phyloP scores from a whole-genome alignment of 1,140 invertebrate genomes.

The Notospermus geniculatus region DNA sequence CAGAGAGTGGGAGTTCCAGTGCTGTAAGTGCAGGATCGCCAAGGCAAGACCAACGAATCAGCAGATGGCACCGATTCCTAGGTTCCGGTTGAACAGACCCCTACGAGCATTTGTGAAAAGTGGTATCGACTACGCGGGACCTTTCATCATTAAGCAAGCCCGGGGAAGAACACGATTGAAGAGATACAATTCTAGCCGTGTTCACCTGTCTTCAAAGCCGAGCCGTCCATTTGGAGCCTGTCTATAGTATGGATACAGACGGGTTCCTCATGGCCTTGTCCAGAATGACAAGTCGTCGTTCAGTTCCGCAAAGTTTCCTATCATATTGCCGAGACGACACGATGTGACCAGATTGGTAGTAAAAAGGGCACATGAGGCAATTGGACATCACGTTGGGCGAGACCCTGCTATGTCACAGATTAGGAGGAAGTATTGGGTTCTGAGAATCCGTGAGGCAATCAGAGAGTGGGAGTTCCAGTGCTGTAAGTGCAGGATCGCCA shows the following conservation, averaged over 20 bases:
- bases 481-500: not conserved
- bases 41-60: not conserved
- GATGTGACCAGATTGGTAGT: conserved; percentile 1
- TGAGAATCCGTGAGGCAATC: not conserved
- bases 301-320: not conserved
- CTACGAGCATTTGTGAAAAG: not conserved
- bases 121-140: conserved; percentile 18
- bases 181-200: too few relatives aligned
- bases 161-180: too few relatives aligned
- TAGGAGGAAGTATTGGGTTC: conserved; percentile 1
- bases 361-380: not conserved
- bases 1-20: not conserved
- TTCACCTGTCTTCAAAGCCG: too few relatives aligned
- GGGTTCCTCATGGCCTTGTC: conserved; percentile 16
- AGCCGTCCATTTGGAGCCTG: too few relatives aligned
- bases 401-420: not conserved
- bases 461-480: not conserved
- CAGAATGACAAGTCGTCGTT: conserved; percentile 8
- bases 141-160: conserved; percentile 17
- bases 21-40: not conserved
- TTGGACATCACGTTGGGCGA: not conserved
- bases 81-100: not conserved
- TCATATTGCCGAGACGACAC: too few relatives aligned
- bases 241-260: too few relatives aligned
- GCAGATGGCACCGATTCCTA: not conserved